phyloP scores from a whole-genome alignment of 2,113 vertebrate species.

The Astatoreochromis straeleni region DNA sequence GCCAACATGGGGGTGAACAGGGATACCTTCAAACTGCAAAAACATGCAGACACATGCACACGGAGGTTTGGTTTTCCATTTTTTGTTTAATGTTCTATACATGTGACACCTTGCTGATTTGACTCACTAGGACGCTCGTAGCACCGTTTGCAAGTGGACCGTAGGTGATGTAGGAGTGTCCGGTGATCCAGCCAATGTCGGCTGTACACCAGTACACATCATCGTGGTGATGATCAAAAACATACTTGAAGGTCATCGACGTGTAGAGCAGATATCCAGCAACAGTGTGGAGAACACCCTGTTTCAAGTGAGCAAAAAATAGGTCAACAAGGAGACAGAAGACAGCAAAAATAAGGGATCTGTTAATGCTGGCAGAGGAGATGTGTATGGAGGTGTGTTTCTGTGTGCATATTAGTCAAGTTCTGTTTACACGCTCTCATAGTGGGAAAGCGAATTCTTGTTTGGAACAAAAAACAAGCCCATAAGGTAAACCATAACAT shows the following conservation, averaged over 20 bases:
- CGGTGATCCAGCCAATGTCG: constrained; percentile 79
- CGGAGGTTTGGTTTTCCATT: not conserved
- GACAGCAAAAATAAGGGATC: not conserved
- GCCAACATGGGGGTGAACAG: constrained; percentile 70
- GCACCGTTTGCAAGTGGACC: constrained; percentile 75
- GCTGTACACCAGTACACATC: constrained; percentile 80
- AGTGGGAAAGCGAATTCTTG: not conserved
- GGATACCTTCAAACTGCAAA: constrained; percentile 73
- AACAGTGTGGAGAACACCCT: constrained; percentile 77
- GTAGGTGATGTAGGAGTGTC: constrained; percentile 77
- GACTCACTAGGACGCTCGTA: constrained; percentile 70
- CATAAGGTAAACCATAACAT: not conserved
- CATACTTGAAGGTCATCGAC: constrained; percentile 73
- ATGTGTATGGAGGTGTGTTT: not conserved
- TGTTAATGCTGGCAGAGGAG: not conserved
- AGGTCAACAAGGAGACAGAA: not conserved
- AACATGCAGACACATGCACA: not conserved
- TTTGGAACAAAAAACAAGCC: not conserved
- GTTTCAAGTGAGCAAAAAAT: not conserved
- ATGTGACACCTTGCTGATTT: not conserved
- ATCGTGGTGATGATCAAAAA: constrained; percentile 70
- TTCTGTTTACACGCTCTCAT: not conserved
- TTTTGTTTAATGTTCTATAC: not conserved
- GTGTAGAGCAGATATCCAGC: constrained; percentile 78
- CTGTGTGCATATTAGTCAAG: not conserved